Evolutionary conservation across 1,140 invertebrate species (phyloP).

Genomic region (Zaprionus camerounensis): DNA sequence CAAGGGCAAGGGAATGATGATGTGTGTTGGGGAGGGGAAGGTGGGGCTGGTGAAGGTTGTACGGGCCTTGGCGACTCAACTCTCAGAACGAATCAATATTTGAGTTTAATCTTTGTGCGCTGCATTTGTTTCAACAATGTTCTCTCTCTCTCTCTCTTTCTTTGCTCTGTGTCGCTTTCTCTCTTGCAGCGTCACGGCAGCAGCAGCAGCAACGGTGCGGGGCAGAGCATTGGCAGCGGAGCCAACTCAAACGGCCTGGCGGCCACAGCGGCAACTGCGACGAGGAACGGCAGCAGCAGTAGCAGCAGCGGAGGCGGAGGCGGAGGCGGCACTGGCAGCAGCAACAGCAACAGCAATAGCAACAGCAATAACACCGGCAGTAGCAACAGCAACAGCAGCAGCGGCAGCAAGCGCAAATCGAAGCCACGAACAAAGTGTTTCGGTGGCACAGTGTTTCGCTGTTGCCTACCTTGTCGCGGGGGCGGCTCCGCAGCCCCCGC

Average conservation of each 20-base stretch:
- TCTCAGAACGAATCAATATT: not conserved
- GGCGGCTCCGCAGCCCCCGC: constrained; percentile 86
- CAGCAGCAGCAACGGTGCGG: constrained; percentile 58
- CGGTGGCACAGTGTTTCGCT: constrained; percentile 87
- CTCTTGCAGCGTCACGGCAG: constrained; percentile 61
- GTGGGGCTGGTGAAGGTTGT: not conserved
- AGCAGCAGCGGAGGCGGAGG: constrained; percentile 18
- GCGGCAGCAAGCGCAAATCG: constrained; percentile 64
- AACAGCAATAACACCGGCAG: constrained; percentile 17
- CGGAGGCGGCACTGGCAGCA: constrained; percentile 13
- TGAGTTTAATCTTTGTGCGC: not conserved
- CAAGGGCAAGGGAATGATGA: not conserved
- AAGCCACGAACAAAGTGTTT: constrained; percentile 79
- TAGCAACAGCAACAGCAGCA: constrained; percentile 29
- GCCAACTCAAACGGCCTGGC: constrained; percentile 69
- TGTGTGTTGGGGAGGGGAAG: not conserved
- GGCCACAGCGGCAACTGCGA: constrained; percentile 54
- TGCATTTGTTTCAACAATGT: constrained; percentile 15
- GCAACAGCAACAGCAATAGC: constrained; percentile 34
- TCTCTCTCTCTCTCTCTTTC: not conserved
- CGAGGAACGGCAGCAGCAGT: constrained; percentile 50
- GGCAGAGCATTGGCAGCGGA: constrained; percentile 53
- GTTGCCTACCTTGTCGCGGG: constrained; percentile 88
- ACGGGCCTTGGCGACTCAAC: not conserved
- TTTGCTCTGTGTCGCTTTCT: not conserved